phyloP scores from a whole-genome alignment of 2,113 vertebrate species.

The Agapornis roseicollis region DNA sequence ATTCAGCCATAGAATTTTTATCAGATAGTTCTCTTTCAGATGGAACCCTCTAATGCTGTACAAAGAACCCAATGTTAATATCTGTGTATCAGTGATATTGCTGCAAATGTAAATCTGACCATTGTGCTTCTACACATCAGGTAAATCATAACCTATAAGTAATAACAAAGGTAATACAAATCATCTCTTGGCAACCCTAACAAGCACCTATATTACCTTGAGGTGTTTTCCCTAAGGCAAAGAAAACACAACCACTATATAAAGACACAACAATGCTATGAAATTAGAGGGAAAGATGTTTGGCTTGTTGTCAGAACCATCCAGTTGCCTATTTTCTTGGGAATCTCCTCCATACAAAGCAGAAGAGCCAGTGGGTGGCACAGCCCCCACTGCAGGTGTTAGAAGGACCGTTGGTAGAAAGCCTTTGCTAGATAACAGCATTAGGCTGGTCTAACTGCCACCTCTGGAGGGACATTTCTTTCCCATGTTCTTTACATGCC shows the following conservation, averaged over 20 bases:
- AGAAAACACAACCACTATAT: neutral
- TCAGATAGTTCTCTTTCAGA: neutral
- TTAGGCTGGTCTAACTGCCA: neutral
- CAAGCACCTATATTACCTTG: neutral
- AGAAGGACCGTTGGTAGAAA: neutral
- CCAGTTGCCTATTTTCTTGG: neutral
- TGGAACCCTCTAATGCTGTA: neutral
- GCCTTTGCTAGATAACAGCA: neutral
- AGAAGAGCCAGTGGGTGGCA: neutral
- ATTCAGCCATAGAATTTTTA: neutral
- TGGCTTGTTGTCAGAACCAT: neutral
- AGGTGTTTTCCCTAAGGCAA: neutral
- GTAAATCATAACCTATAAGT: neutral
- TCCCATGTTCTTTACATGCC: neutral
- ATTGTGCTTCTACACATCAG: neutral
- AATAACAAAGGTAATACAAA: neutral
- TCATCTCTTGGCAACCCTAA: neutral
- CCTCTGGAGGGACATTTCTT: neutral
- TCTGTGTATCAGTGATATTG: neutral
- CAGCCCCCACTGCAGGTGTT: neutral
- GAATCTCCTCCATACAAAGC: neutral
- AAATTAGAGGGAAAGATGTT: neutral
- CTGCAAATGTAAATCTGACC: neutral
- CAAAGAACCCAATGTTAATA: neutral
- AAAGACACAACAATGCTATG: neutral